Base-by-base conservation (phyloP, 1,140 invertebrate species). In the Planococcus citri region DNA sequence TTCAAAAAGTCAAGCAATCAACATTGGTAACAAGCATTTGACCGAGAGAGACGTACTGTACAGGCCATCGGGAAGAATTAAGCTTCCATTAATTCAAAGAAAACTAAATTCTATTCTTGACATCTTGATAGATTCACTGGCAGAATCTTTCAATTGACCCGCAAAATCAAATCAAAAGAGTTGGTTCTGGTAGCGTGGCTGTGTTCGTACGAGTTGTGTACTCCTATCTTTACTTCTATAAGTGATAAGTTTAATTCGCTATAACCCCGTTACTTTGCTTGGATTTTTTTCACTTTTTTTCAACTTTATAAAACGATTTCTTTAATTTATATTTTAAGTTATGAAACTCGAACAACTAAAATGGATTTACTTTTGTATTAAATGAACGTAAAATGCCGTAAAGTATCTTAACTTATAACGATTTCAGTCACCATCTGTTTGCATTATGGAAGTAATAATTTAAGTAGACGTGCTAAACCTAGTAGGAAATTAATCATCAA, bases 351-450 rank as follows among this genome's bases (percentile, higher is more conserved):
- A 64, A 64, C 8, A 64, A 64, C 8, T 24, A 64, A 64, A 64
- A 64, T 64, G 25, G 25, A 64, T 25, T 64, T 64, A 64, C 10
- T 64, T 64, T 64, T 64, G 60, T 27, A 64, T 27, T 64, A 24
- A 27, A 64, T 24, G 60, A 64, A 64, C 60, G 60, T 64, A 64
- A 64, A 64, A 64, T 25, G 60, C 60, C 21, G 60, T 64, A 25
- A 64, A 24, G 60, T 27, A 64, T 64, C 25, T 64, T 25, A 25
- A 64, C 60, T 64, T 64, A 64, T 64, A 64, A 64, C 22, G 25
- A 64, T 64, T 64, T 64, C 60, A 64, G 60, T 64, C 60, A 64
- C 60, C 60, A 64, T 64, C 60, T 64, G 60, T 64, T 64, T 64
- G 25, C 22, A 27, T 64, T 64, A 64, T 27, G 22, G 21, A 25